phyloP scores from a whole-genome alignment of 2,113 vertebrate species.

The Macroglossus sobrinus region DNA sequence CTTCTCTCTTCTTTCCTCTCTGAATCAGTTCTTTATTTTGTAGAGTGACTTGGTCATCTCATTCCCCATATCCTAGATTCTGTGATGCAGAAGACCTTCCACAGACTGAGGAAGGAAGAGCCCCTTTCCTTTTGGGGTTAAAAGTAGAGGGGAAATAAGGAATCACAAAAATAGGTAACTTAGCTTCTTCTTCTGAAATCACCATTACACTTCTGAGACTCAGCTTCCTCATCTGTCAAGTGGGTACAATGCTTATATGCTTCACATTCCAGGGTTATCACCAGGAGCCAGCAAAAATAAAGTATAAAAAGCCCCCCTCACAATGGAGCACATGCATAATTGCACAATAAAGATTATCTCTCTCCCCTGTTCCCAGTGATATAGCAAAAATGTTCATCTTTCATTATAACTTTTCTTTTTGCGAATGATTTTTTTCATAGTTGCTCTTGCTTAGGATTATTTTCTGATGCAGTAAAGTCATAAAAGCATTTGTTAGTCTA shows the following conservation, averaged over 20 bases:
- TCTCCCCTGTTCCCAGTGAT: not conserved
- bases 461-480: not conserved
- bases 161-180: not conserved
- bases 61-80: not conserved
- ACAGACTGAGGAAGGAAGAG: not conserved
- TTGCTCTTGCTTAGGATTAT: not conserved
- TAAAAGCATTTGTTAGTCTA: not conserved
- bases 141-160: not conserved
- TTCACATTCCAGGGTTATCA: no score
- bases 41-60: not conserved
- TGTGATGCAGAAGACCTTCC: not conserved
- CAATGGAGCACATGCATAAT: fast-evolving
- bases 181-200: not conserved
- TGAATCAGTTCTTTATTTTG: not conserved
- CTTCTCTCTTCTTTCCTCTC: not conserved
- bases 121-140: not conserved
- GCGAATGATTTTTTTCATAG: not conserved
- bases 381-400: not conserved
- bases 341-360: not conserved
- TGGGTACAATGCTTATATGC: fast-evolving
- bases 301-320: not conserved
- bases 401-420: not conserved
- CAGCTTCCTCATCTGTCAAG: not conserved
- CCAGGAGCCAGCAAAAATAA: no score
- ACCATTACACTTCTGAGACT: not conserved